Evolutionary conservation across 2,888 invertebrate species (phyloP).

Genomic region (Nymphalis c-album): DNA sequence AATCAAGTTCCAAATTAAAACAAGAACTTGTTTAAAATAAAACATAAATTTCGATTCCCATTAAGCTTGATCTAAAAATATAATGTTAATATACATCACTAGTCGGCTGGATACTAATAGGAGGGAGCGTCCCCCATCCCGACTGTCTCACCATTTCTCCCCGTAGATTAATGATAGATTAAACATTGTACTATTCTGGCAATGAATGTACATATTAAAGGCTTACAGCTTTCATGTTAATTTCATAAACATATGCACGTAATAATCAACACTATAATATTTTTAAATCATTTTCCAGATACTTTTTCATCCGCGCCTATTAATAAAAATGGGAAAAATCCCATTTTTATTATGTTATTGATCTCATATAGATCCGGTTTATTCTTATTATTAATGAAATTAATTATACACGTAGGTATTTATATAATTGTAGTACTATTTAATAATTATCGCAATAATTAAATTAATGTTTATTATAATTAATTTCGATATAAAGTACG

Average conservation of each 20-base stretch:
- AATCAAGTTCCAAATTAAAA: slow-evolving; percentile 22
- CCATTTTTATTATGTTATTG: too few relatives aligned
- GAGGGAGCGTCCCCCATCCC: slow-evolving; percentile 42
- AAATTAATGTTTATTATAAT: too few relatives aligned
- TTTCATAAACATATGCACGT: background rate
- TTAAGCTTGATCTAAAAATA: slow-evolving; percentile 39
- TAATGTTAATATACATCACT: slow-evolving; percentile 37
- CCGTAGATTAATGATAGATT: slow-evolving; percentile 54
- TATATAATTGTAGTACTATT: too few relatives aligned
- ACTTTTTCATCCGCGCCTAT: too few relatives aligned
- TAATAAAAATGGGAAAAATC: too few relatives aligned
- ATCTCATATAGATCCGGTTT: too few relatives aligned
- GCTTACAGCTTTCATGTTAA: slow-evolving; percentile 11
- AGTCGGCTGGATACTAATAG: slow-evolving; percentile 41
- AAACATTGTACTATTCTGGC: slow-evolving; percentile 43
- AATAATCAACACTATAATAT: too few relatives aligned
- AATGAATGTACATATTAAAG: slow-evolving; percentile 18
- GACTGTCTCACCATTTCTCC: slow-evolving; percentile 41
- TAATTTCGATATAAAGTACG: too few relatives aligned
- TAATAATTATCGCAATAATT: too few relatives aligned
- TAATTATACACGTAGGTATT: too few relatives aligned
- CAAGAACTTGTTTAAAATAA: slow-evolving; percentile 2
- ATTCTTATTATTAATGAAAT: too few relatives aligned
- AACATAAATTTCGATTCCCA: slow-evolving; percentile 11
- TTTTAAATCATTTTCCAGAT: too few relatives aligned